Conservation (phyloP, 2,888 invertebrate genomes). For the Rhimphoctona megacephalus region DNA sequence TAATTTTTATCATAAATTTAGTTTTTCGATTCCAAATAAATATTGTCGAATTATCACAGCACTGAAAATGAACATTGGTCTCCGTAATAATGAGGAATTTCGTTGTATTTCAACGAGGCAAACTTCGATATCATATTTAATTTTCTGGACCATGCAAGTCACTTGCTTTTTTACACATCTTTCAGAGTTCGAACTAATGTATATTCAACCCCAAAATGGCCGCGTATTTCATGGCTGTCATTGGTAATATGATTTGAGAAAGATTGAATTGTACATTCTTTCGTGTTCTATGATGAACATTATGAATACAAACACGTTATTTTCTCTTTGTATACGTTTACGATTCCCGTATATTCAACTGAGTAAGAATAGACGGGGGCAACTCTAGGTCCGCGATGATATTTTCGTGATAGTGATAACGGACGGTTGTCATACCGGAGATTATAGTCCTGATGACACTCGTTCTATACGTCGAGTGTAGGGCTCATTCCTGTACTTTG, state of each 20-base stretch:
- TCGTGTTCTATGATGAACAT: neutral
- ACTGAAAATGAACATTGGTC: neutral
- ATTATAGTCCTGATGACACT: constrained; percentile 58
- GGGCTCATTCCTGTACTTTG: constrained; percentile 31
- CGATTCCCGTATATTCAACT: neutral
- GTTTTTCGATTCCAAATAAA: neutral
- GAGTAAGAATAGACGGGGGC: constrained; percentile 10
- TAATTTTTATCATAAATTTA: neutral
- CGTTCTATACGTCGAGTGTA: constrained; percentile 30
- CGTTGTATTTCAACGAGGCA: neutral
- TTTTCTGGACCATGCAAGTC: neutral
- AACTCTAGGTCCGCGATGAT: constrained; percentile 39
- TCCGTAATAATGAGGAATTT: neutral
- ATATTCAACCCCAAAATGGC: neutral
- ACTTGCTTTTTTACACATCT: neutral
- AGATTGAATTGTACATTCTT: neutral
- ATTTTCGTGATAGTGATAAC: constrained; percentile 62
- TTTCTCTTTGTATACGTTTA: neutral
- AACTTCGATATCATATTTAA: neutral
- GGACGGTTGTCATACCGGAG: constrained; percentile 63
- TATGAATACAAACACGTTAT: neutral
- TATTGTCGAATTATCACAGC: neutral
- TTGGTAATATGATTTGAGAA: neutral
- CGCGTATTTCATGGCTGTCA: neutral
- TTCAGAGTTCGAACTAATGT: neutral